Evolutionary conservation across 2,797 vertebrate species (phyloP), one percentile per base, ranked within the genome.

Genomic region (Rhodeus uyekii): DNA sequence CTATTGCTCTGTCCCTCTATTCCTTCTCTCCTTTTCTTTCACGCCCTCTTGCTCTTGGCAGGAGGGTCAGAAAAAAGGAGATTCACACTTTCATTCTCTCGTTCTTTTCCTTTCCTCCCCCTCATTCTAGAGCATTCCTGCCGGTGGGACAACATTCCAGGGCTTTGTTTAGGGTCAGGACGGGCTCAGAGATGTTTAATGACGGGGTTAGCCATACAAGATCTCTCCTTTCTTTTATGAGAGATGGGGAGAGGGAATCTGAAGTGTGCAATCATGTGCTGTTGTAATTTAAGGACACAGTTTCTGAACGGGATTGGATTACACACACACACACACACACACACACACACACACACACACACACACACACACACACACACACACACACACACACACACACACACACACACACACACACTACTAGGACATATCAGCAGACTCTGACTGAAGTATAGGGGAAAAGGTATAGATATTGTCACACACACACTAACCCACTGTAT

Each of bases 61-160:
- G 79, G 69, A 76, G 78, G 81, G 76, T 50, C 42, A 65, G 75
- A 72, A 75, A 84, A 81, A 86, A 79, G 24, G 22, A n/a, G 72
- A 60, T 61, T 74, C 85, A 50, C 80, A 83, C 65, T 68, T 85
- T 85, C 68, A 34, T 55, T 81, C 39, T 32, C 22, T 58, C 19
- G 68, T 83, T 84, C 78, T 85, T 71, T 84, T 83, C 73, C 32
- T 88, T 83, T 86, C 87, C 80, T 83, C 55, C 68, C 84, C 79
- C 83, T 68, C 89, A 88, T 90, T 88, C 83, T 67, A 77, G 78
- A 82, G 32, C 89, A 91, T 92, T 92, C 91, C 89, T 89, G 81
- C 80, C 68, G 69, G 81, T 75, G 58, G 71, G 55, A 58, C 39
- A 14, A 69, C 88, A 83, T 86, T 86, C 90, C 87, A 50, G 46